Evolutionary conservation across 2,888 invertebrate species (phyloP).

Genomic region (Mythimna loreyi): DNA sequence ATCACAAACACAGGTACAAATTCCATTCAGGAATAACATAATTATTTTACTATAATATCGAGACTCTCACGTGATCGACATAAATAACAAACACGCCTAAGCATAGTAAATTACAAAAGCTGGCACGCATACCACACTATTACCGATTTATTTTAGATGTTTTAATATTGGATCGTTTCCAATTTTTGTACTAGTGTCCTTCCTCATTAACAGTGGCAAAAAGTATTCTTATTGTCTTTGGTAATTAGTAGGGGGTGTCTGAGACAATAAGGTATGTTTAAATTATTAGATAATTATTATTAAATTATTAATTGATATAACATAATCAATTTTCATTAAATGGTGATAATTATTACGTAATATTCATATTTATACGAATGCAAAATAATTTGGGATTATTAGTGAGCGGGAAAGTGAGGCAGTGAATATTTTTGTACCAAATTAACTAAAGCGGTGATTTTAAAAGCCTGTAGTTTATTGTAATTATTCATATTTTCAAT

Average conservation of each 20-base stretch:
- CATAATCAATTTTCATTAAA: slow-evolving; percentile 20
- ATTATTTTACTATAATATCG: slow-evolving; percentile 28
- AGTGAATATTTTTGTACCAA: neutral
- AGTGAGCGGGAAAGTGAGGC: neutral
- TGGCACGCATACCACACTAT: slow-evolving; percentile 79
- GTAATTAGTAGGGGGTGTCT: slow-evolving; percentile 47
- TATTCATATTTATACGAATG: slow-evolving; percentile 21
- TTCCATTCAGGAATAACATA: slow-evolving; percentile 23
- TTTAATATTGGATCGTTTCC: slow-evolving; percentile 86
- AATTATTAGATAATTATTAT: slow-evolving; percentile 10
- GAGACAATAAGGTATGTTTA: slow-evolving; percentile 58
- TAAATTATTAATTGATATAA: neutral
- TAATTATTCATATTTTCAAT: neutral
- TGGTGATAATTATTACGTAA: slow-evolving; percentile 40
- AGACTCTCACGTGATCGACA: slow-evolving; percentile 47
- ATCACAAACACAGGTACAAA: neutral
- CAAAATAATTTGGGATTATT: slow-evolving; percentile 6
- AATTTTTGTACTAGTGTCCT: slow-evolving; percentile 82
- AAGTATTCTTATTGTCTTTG: slow-evolving; percentile 63
- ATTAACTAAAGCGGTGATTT: neutral
- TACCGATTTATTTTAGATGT: slow-evolving; percentile 87
- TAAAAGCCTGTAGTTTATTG: neutral
- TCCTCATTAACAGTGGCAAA: slow-evolving; percentile 75
- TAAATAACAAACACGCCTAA: slow-evolving; percentile 63
- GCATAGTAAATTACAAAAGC: slow-evolving; percentile 75